phyloP scores from a whole-genome alignment of 2,797 vertebrate genomes.

The Gymnoscopelus microlampas region DNA sequence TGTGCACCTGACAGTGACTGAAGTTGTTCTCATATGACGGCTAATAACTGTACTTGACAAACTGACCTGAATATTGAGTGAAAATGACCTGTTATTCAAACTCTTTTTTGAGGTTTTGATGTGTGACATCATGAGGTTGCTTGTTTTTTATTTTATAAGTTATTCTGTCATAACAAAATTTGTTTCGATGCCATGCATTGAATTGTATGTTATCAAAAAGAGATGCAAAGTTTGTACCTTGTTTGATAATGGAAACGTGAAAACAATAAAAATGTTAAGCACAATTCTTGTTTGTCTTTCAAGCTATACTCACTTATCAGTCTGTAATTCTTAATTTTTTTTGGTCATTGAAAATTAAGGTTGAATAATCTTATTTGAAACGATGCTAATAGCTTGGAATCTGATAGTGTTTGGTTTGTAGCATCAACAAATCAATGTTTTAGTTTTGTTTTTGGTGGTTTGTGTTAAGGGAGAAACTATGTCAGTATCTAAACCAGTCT shows the following conservation, averaged over 20 bases:
- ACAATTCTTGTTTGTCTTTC: constrained; percentile 21
- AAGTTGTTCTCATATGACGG: not conserved
- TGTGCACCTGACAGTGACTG: constrained; percentile 40
- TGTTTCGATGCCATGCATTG: constrained; percentile 37
- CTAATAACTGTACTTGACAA: constrained; percentile 15
- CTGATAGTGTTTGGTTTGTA: no score
- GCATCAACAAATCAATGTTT: no score
- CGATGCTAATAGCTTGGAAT: no score
- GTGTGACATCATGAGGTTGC: constrained; percentile 26
- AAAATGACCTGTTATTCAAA: constrained; percentile 31
- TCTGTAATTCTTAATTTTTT: no score
- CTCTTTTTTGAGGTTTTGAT: constrained; percentile 43
- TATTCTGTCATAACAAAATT: constrained; percentile 35
- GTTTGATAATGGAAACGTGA: constrained; percentile 28
- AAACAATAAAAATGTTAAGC: constrained; percentile 54
- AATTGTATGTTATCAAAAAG: constrained; percentile 8
- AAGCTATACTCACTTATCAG: no score
- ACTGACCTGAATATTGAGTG: constrained; percentile 42
- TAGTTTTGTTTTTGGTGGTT: no score
- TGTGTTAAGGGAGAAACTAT: no score
- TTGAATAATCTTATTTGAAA: no score
- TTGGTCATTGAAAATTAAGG: no score
- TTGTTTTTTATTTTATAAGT: constrained; percentile 23
- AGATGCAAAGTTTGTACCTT: constrained; percentile 7
- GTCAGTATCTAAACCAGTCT: no score